Evolutionary conservation across 92 coral and sea anemone genomes (phyloP).

Genomic region (Palythoa caribaeorum): DNA sequence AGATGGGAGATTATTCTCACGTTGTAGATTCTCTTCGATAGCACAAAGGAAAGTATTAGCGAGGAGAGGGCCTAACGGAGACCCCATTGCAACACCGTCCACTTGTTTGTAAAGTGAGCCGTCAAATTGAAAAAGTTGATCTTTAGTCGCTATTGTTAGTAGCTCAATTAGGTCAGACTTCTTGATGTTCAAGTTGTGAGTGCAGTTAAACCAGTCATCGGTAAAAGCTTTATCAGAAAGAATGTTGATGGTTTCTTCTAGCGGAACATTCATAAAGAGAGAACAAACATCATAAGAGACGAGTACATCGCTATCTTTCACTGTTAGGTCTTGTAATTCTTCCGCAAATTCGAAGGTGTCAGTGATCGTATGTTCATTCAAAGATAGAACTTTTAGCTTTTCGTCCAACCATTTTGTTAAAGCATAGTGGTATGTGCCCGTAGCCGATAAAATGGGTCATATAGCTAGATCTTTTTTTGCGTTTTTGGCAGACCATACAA

Average conservation of each 20-base stretch:
- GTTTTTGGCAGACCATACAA: neutral
- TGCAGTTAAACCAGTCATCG: too few species aligned
- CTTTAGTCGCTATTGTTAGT: too few species aligned
- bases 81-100: too few species aligned
- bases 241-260: neutral
- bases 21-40: too few species aligned
- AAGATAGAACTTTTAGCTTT: neutral
- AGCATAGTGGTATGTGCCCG: neutral
- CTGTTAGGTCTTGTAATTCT: neutral
- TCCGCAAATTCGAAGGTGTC: neutral
- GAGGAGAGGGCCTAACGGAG: too few species aligned
- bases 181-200: too few species aligned
- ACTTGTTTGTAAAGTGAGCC: too few species aligned
- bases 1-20: too few species aligned
- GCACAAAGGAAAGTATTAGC: too few species aligned
- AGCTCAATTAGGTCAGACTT: too few species aligned
- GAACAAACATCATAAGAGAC: neutral
- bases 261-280: neutral
- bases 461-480: neutral
- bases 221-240: too few species aligned
- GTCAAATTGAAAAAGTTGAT: too few species aligned
- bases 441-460: neutral
- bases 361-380: neutral
- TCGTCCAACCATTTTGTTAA: neutral
- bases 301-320: neutral